These are phyloP conservation scores for Lepidurus arcticus DNA, from an alignment of 1,140 invertebrate species.

Conservation along the genomic window DNA sequence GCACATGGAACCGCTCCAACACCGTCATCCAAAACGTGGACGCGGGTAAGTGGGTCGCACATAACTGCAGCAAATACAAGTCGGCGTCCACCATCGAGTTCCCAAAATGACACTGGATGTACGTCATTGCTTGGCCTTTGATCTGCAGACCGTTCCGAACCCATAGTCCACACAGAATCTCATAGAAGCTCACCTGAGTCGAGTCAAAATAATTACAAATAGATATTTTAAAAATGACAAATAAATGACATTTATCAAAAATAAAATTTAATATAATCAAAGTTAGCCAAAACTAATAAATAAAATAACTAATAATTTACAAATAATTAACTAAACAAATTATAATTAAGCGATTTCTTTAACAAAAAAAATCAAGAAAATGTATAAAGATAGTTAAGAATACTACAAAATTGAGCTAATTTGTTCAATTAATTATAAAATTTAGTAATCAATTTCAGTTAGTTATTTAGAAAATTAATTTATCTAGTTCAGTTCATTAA, in stretches of 20 bases:
- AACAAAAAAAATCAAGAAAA: too few species aligned
- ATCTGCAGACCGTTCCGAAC: conserved; percentile 95
- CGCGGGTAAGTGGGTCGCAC: conserved; percentile 71
- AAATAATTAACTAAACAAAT: too few species aligned
- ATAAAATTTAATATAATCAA: too few species aligned
- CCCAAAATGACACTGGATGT: conserved; percentile 96
- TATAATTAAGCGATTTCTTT: too few species aligned
- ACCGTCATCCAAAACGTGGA: conserved; percentile 77
- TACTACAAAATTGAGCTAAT: too few species aligned
- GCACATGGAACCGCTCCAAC: conserved; percentile 82
- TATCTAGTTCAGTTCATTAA: too few species aligned
- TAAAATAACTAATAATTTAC: not conserved
- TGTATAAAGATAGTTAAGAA: too few species aligned
- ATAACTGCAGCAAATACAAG: conserved; percentile 86
- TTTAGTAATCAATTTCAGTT: too few species aligned
- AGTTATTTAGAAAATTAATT: too few species aligned
- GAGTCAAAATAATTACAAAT: not conserved
- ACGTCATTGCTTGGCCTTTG: conserved; percentile 96
- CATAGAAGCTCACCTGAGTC: conserved; percentile 83
- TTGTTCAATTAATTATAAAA: too few species aligned
- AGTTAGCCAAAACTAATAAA: too few species aligned
- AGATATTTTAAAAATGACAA: too few species aligned
- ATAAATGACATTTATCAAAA: not conserved
- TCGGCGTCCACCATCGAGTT: conserved; percentile 97
- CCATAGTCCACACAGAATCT: conserved; percentile 90